Conservation (phyloP, 92 coral and sea anemone genomes). For the Chrysogorgia sp. region DNA sequence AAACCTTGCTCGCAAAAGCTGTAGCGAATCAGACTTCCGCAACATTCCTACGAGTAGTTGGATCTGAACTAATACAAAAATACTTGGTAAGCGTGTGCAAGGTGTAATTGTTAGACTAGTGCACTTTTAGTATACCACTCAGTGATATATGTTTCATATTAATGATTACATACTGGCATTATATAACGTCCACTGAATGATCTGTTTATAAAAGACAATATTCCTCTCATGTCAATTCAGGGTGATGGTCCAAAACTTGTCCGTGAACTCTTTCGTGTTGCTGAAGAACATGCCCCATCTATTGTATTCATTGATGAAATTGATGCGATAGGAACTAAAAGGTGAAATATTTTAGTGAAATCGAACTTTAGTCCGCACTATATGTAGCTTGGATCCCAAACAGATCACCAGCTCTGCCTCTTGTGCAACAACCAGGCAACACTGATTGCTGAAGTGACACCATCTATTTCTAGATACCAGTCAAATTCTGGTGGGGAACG, state of each 20-base stretch:
- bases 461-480: constrained; percentile 69
- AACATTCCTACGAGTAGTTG: constrained; percentile 94
- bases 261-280: constrained; percentile 94
- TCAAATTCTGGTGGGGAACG: constrained; percentile 99
- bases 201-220: too few species aligned
- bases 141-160: too few species aligned
- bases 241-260: constrained; percentile 99
- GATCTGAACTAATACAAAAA: constrained; percentile 98
- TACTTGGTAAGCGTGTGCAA: constrained; percentile 74
- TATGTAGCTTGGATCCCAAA: too few species aligned
- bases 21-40: constrained; percentile 99
- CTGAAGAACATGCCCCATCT: constrained; percentile 98
- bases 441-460: neutral
- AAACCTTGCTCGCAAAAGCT: constrained; percentile 93
- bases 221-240: too few species aligned
- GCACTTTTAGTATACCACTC: neutral
- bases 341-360: constrained; percentile 51
- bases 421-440: neutral
- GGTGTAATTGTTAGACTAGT: neutral
- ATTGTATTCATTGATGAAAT: constrained; percentile 98
- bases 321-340: constrained; percentile 98
- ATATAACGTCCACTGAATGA: too few species aligned
- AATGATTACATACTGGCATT: too few species aligned
- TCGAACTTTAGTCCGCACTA: too few species aligned
- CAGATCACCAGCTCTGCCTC: too few species aligned